Conservation (phyloP, 2,113 vertebrate species). For the Egretta garzetta region DNA sequence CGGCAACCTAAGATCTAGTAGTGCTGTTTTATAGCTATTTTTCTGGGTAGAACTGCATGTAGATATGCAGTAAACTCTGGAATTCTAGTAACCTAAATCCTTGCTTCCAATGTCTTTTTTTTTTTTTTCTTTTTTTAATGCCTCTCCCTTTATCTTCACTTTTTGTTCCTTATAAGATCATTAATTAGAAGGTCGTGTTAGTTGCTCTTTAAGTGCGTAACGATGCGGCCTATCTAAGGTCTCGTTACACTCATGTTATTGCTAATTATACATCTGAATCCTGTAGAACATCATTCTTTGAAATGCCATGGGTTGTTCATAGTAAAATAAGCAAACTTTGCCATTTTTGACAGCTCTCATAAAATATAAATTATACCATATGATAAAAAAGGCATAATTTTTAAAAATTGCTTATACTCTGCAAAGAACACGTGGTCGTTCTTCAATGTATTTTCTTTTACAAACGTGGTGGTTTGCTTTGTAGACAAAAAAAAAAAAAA, state of each 20-base stretch:
- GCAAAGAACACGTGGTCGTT: not conserved
- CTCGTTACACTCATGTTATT: not conserved
- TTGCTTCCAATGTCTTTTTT: not conserved
- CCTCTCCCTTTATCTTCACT: not conserved
- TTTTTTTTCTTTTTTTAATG: not conserved
- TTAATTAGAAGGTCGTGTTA: slow-evolving; percentile 21
- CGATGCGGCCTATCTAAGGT: not conserved
- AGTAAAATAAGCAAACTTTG: slow-evolving; percentile 9
- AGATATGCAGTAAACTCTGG: not conserved
- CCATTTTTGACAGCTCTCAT: not conserved
- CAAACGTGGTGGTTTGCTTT: not conserved
- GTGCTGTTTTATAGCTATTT: not conserved
- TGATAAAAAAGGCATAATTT: not conserved
- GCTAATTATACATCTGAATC: slow-evolving; percentile 13
- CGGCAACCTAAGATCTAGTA: not conserved
- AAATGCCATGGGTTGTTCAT: slow-evolving; percentile 3
- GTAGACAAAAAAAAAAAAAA: not conserved
- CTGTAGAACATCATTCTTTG: not conserved
- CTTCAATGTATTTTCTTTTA: not conserved
- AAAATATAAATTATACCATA: not conserved
- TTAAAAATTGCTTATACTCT: not conserved
- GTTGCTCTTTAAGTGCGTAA: not conserved
- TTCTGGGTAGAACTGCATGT: not conserved
- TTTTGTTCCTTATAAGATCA: not conserved
- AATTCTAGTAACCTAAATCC: not conserved